Conservation (phyloP, 1,140 invertebrate genomes). For the Drosophila kohkoa region DNA sequence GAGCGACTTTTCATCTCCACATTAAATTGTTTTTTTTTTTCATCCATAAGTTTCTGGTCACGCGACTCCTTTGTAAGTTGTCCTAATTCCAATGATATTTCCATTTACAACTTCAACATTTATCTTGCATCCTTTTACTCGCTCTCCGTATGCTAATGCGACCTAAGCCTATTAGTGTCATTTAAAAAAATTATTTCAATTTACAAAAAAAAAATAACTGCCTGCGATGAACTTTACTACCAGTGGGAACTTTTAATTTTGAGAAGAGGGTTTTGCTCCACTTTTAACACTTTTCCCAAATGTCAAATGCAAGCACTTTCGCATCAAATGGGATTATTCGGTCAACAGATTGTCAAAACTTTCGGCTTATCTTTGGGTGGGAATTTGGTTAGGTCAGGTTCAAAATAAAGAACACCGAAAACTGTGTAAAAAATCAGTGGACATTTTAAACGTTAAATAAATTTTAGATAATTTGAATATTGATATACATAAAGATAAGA, state of each 20-base stretch:
- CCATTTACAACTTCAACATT: background rate
- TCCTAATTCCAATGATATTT: slow-evolving; percentile 13
- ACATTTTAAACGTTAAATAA: too few relatives aligned
- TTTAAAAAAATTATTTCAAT: slow-evolving; percentile 53
- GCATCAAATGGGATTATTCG: slow-evolving; percentile 57
- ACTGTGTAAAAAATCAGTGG: too few relatives aligned
- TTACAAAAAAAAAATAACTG: background rate
- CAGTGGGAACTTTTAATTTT: slow-evolving; percentile 10
- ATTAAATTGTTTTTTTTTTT: slow-evolving; percentile 13
- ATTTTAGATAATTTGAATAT: too few relatives aligned
- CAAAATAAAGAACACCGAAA: background rate
- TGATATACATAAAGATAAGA: too few relatives aligned
- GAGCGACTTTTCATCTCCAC: slow-evolving; percentile 15
- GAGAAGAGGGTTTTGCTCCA: background rate
- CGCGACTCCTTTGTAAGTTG: slow-evolving; percentile 30
- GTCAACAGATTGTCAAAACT: slow-evolving; percentile 48
- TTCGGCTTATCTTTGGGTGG: background rate
- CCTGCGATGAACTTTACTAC: background rate
- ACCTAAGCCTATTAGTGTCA: slow-evolving; percentile 69
- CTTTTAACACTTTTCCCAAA: slow-evolving; percentile 29
- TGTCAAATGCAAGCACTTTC: slow-evolving; percentile 62
- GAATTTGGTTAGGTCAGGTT: background rate
- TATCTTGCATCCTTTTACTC: background rate
- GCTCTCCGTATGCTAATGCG: slow-evolving; percentile 42
- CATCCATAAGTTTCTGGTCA: slow-evolving; percentile 47